Percentiles rank a stretch among this genome's conserved stretches.
phyloP scores from a whole-genome alignment of 92 coral and sea anemone genomes.

The Galaxea fascicularis region DNA sequence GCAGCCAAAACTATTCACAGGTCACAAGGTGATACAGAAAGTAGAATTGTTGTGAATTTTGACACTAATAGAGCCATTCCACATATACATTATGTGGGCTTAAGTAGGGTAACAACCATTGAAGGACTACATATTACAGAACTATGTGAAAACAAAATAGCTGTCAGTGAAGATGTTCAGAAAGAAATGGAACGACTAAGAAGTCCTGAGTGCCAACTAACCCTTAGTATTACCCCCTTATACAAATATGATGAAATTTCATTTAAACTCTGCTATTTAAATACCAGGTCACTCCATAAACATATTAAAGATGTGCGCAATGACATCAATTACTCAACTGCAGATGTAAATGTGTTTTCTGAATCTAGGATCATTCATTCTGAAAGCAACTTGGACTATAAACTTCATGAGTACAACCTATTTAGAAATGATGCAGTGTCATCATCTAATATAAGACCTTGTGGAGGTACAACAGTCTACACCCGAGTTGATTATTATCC shows the following conservation, averaged over 20 bases:
- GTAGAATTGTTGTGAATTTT: slow-evolving; percentile 69
- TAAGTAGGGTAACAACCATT: slow-evolving; percentile 80
- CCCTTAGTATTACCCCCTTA: slow-evolving; percentile 49
- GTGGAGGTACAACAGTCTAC: slow-evolving; percentile 65
- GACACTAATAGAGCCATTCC: slow-evolving; percentile 71
- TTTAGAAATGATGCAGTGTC: slow-evolving; percentile 64
- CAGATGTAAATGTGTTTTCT: slow-evolving; percentile 60
- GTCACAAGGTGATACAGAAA: slow-evolving; percentile 79
- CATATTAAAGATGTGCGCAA: slow-evolving; percentile 60
- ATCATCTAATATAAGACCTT: slow-evolving; percentile 46
- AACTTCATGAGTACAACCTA: slow-evolving; percentile 51
- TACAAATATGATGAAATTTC: slow-evolving; percentile 51
- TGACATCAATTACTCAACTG: slow-evolving; percentile 57
- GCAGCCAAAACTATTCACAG: slow-evolving; percentile 74
- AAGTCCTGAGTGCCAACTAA: slow-evolving; percentile 52
- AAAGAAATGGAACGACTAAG: slow-evolving; percentile 57
- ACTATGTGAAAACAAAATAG: slow-evolving; percentile 76
- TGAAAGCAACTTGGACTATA: slow-evolving; percentile 52
- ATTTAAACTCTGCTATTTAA: slow-evolving; percentile 50
- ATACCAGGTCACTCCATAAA: slow-evolving; percentile 68
- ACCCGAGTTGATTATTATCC: slow-evolving; percentile 61
- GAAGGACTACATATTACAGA: slow-evolving; percentile 71
- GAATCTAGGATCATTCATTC: slow-evolving; percentile 56
- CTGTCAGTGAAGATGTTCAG: slow-evolving; percentile 63
- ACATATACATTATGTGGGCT: slow-evolving; percentile 80